phyloP scores from a whole-genome alignment of 2,113 vertebrate species.

The Tauraco erythrolophus region DNA sequence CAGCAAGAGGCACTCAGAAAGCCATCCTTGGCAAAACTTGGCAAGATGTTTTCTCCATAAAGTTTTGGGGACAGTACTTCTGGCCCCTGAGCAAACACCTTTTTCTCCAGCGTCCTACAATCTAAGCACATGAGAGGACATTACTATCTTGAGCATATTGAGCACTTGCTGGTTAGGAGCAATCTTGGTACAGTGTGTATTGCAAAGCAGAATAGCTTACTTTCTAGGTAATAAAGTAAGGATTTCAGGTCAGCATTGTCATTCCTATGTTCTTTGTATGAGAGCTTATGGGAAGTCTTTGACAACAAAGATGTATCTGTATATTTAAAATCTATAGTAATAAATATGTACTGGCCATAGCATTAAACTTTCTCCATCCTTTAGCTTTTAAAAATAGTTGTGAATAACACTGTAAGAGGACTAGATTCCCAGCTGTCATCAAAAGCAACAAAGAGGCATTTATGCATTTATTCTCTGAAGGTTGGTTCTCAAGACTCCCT shows the following conservation, averaged over 20 bases:
- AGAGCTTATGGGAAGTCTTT: not conserved
- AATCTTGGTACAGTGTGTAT: not conserved
- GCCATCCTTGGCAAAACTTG: not conserved
- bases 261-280: not conserved
- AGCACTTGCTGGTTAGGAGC: not conserved
- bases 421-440: not conserved
- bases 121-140: not conserved
- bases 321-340: not conserved
- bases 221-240: not conserved
- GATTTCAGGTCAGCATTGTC: not conserved
- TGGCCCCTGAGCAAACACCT: not conserved
- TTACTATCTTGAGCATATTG: not conserved
- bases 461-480: conserved; percentile 3
- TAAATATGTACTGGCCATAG: not conserved
- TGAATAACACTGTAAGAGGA: not conserved
- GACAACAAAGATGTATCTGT: not conserved
- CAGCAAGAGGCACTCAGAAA: not conserved
- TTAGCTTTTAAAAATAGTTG: not conserved
- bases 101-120: not conserved
- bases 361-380: not conserved
- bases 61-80: not conserved
- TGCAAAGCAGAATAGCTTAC: not conserved
- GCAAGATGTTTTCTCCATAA: not conserved
- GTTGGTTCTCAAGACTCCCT: not conserved
- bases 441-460: not conserved